A percentile compares a stretch with the other conserved stretches of the same genome.
Conservation (phyloP, 2,113 vertebrate genomes). For the Oceanodroma tethys region DNA sequence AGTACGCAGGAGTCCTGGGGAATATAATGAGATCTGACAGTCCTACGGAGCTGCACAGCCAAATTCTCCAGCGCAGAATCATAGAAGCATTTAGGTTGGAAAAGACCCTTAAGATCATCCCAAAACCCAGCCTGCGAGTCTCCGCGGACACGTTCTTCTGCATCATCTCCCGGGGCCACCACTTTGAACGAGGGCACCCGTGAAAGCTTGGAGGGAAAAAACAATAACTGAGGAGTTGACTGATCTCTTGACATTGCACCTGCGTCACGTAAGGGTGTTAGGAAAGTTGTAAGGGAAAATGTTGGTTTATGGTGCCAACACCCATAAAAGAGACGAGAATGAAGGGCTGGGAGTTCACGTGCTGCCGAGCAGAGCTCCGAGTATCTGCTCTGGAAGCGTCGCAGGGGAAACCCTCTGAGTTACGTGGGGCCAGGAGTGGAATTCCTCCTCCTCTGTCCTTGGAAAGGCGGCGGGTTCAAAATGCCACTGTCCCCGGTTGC, state of each 20-base stretch:
- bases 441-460: background rate
- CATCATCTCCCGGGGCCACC: accelerated
- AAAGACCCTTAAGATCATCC: background rate
- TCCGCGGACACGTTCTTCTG: background rate
- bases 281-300: background rate
- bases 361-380: background rate
- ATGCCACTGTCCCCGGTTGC: accelerated
- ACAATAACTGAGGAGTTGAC: accelerated
- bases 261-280: accelerated
- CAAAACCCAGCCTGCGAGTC: background rate
- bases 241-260: background rate
- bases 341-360: background rate
- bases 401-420: background rate
- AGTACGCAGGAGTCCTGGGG: background rate
- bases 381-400: background rate
- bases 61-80: background rate
- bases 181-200: accelerated
- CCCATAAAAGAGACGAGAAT: background rate
- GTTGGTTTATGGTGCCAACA: background rate
- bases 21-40: background rate
- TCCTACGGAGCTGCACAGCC: background rate
- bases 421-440: background rate
- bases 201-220: background rate
- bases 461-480: background rate
- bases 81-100: background rate